A percentile compares a stretch with the other conserved stretches of the same genome.
phyloP scores from a whole-genome alignment of 2,113 vertebrate genomes.

The Tautogolabrus adspersus region DNA sequence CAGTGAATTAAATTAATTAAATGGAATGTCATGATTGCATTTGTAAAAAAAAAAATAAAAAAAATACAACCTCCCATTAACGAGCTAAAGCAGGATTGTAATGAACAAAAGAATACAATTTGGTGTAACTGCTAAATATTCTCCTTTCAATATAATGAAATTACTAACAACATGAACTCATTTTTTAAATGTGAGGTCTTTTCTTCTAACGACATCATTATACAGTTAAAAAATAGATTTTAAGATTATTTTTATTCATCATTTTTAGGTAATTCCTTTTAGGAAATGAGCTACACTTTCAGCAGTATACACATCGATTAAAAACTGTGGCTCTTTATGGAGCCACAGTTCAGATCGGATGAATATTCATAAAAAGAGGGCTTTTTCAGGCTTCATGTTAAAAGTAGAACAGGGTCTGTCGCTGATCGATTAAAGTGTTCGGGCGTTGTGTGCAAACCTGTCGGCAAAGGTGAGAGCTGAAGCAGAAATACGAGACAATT shows the following conservation, averaged over 20 bases:
- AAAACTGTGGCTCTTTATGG: neutral
- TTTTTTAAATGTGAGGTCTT: neutral
- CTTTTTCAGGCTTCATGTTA: neutral
- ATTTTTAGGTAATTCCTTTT: neutral
- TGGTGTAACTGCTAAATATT: slow-evolving; percentile 12
- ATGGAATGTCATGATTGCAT: slow-evolving; percentile 16
- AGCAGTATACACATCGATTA: neutral
- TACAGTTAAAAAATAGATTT: neutral
- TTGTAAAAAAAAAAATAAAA: neutral
- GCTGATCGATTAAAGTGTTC: neutral
- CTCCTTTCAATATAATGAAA: neutral
- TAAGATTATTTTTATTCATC: neutral
- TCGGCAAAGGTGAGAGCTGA: neutral
- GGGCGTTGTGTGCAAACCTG: no score
- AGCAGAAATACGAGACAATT: neutral
- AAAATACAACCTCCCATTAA: neutral
- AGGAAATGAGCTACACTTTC: neutral
- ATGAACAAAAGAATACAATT: slow-evolving; percentile 9
- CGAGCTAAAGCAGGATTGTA: slow-evolving; percentile 9
- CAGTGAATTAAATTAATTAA: neutral
- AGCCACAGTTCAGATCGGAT: neutral
- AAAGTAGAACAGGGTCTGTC: neutral
- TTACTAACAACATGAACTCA: slow-evolving; percentile 3
- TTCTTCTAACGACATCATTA: neutral
- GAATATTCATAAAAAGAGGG: neutral